phyloP scores from a whole-genome alignment of 1,140 invertebrate genomes.

The Phenacoccus solenopsis region DNA sequence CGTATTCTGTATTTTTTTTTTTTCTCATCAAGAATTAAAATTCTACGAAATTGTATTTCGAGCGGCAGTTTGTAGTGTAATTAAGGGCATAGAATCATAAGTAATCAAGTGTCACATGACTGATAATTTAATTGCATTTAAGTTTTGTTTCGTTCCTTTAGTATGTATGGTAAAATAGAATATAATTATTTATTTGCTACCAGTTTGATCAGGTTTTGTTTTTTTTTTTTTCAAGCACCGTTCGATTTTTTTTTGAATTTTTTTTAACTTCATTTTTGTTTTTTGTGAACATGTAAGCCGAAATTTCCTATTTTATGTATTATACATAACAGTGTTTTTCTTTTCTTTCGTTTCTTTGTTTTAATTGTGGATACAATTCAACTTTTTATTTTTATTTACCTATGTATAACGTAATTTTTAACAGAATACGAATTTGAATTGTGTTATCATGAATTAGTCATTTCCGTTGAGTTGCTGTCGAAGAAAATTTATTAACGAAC shows the following conservation, averaged over 20 bases:
- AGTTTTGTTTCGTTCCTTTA: slow-evolving; percentile 5
- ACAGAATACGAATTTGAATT: not conserved
- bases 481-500: not conserved
- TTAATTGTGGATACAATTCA: not conserved
- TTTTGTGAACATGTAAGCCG: not conserved
- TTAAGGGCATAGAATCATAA: not conserved
- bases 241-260: not conserved
- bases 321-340: not conserved
- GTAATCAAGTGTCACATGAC: slow-evolving; percentile 6
- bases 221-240: not conserved
- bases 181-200: not conserved
- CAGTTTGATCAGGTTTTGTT: not conserved
- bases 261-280: not conserved
- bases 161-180: not conserved
- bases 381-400: not conserved
- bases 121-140: slow-evolving; percentile 18
- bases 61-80: not conserved
- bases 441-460: not conserved
- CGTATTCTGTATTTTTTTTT: not conserved
- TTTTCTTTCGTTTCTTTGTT: not conserved
- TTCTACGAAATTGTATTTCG: not conserved
- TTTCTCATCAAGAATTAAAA: not conserved
- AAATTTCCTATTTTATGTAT: not conserved
- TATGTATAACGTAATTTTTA: not conserved
- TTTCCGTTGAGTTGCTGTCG: not conserved